Evolutionary conservation across 2,888 invertebrate genomes (phyloP), one percentile per base, ranked within the genome.

Genomic region (Perizoma affinitatum): DNA sequence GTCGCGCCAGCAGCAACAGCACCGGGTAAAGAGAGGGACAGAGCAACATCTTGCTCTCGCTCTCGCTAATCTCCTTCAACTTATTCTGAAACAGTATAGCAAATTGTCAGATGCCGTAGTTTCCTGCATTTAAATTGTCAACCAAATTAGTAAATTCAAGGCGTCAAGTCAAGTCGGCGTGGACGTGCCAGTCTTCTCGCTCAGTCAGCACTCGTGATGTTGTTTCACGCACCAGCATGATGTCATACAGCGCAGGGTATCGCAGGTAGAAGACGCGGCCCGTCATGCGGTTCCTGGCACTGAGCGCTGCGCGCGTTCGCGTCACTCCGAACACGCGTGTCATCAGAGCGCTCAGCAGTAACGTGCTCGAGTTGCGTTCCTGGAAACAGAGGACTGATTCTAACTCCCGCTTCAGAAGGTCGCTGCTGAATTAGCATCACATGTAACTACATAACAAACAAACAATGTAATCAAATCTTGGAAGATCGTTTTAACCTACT

Each of bases 241-340:
- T 93, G 69, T 94, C 93, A 71, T 93, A 94, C 0, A 94, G 80
- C 4, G 76, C 70, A 0, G 94, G 94, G 82, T 94, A 93, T 0
- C 93, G 80, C 68, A 95, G 93, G 85, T 97, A 97, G 90, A 98
- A 98, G 49, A 96, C 94, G 62, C 95, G 94, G 49, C 94, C 96
- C 35, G 96, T 95, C 94, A 96, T 95, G 72, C 93, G 93, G 84
- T 96, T 96, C 51, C 95, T 93, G 95, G 80, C 60, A 91, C 88
- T n/a, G 94, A 93, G 6, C 34, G 88, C 84, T 74, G 94, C 93
- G 46, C 93, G 92, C 0, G 93, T 93, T 55, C 96, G 92, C 73
- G 94, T 93, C 22, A 97, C 98, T 3, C 98, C 98, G 91, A 99
- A 98, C 68, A 97, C 95, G 67, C 98, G 93, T 47, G 95, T 95